These are phyloP conservation scores for Trichogramma dendrolimi DNA, from an alignment of 2,888 invertebrate genomes.

Conservation along the genomic window DNA sequence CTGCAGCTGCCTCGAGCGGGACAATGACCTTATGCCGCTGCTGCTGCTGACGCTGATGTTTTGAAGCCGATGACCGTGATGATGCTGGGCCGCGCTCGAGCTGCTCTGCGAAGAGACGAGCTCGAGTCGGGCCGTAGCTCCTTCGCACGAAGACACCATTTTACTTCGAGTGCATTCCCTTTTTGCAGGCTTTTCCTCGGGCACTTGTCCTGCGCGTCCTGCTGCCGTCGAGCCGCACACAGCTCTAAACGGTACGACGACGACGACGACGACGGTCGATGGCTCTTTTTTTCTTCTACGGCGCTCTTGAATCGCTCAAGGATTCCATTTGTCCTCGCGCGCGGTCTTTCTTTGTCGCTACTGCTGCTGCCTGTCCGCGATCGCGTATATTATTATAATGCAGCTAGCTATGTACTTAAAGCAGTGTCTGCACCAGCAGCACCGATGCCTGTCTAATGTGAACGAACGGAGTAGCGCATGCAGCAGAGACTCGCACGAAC, in stretches of 20 bases:
- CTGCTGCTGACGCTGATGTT: too few species aligned
- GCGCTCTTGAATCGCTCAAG: background rate
- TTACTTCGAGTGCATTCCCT: conserved; percentile 29
- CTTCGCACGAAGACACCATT: conserved; percentile 45
- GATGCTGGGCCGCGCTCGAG: background rate
- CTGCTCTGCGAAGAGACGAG: conserved; percentile 30
- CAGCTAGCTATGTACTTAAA: conserved; percentile 1
- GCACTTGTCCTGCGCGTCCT: background rate
- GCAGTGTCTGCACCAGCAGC: background rate
- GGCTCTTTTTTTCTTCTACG: background rate
- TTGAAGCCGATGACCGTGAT: background rate
- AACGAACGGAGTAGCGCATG: conserved; percentile 3
- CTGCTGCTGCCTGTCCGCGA: background rate
- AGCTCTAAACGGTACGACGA: background rate
- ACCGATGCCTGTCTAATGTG: background rate
- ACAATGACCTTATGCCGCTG: too few species aligned
- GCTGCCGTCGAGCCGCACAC: background rate
- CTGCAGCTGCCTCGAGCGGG: too few species aligned
- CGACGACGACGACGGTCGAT: background rate
- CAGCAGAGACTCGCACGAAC: background rate
- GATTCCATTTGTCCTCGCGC: background rate
- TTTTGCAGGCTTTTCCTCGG: background rate
- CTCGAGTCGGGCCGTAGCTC: conserved; percentile 39
- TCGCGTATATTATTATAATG: conserved; percentile 6
- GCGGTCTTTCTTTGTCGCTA: background rate